A percentile compares a stretch with the other conserved stretches of the same genome.
Conservation (phyloP, 2,797 vertebrate species). For the Gadopsis bispinosus region DNA sequence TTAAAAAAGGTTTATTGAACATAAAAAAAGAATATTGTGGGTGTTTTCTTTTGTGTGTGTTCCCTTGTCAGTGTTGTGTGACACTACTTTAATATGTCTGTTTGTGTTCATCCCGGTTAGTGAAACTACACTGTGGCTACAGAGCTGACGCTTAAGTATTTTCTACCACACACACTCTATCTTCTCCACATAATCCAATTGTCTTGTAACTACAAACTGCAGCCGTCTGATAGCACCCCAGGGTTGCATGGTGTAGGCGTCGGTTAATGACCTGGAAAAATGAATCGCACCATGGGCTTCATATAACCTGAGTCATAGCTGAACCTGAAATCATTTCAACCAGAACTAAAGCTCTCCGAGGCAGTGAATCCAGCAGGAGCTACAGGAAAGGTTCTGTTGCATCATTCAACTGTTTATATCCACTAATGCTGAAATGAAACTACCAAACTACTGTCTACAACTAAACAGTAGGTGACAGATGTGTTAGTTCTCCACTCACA, state of each 20-base stretch:
- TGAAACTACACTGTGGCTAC: neutral
- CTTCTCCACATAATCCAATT: constrained; percentile 27
- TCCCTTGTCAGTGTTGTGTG: constrained; percentile 2
- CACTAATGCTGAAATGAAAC: neutral
- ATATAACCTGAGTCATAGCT: constrained; percentile 66
- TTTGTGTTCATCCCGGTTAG: neutral
- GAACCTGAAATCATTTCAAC: constrained; percentile 47
- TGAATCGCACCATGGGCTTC: constrained; percentile 62
- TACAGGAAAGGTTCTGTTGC: constrained; percentile 1
- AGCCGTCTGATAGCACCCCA: constrained; percentile 33
- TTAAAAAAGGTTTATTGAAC: constrained; percentile 87
- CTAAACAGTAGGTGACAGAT: neutral
- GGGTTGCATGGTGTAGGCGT: constrained; percentile 30
- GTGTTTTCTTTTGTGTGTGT: constrained; percentile 20
- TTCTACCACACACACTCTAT: neutral
- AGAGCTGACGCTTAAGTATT: constrained; percentile 11
- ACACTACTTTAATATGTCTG: neutral
- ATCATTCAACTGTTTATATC: constrained; percentile 22
- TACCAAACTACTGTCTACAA: neutral
- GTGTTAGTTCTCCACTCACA: neutral
- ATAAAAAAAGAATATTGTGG: constrained; percentile 28
- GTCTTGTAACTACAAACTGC: constrained; percentile 47
- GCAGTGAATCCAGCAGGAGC: neutral
- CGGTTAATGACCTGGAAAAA: constrained; percentile 64
- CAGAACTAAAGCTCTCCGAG: constrained; percentile 26